Conservation (phyloP, 2,113 vertebrate genomes). For the Myocastor coypus region DNA sequence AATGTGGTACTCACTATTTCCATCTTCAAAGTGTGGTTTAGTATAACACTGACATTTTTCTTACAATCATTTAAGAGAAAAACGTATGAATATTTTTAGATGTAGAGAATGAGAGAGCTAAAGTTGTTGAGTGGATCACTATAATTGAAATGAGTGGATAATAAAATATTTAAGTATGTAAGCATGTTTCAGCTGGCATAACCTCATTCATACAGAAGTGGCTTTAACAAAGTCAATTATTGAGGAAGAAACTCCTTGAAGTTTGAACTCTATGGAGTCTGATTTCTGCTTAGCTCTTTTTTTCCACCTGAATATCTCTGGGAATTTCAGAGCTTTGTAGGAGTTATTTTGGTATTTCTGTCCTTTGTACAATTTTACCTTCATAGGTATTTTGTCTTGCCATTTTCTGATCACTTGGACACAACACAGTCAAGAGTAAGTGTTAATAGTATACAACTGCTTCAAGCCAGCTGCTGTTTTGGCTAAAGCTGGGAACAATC, state of each 20-base stretch:
- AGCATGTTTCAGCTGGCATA: not conserved
- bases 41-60: not conserved
- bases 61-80: not conserved
- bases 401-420: slow-evolving; percentile 21
- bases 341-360: not conserved
- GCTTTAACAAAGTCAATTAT: not conserved
- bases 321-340: not conserved
- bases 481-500: slow-evolving; percentile 81
- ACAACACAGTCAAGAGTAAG: slow-evolving; percentile 65
- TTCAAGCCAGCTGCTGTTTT: slow-evolving; percentile 61
- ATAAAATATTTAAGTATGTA: not conserved
- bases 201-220: not conserved
- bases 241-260: not conserved
- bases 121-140: not conserved
- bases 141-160: not conserved
- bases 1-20: not conserved
- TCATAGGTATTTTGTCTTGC: slow-evolving; percentile 31
- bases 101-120: not conserved
- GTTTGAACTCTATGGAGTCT: not conserved
- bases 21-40: not conserved
- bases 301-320: not conserved
- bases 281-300: not conserved
- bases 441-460: slow-evolving; percentile 76
- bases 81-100: not conserved
- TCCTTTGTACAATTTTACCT: not conserved